Evolutionary conservation across 2,113 vertebrate species (phyloP), one percentile per base, ranked within the genome.

Genomic region (Oostethus manadensis): DNA sequence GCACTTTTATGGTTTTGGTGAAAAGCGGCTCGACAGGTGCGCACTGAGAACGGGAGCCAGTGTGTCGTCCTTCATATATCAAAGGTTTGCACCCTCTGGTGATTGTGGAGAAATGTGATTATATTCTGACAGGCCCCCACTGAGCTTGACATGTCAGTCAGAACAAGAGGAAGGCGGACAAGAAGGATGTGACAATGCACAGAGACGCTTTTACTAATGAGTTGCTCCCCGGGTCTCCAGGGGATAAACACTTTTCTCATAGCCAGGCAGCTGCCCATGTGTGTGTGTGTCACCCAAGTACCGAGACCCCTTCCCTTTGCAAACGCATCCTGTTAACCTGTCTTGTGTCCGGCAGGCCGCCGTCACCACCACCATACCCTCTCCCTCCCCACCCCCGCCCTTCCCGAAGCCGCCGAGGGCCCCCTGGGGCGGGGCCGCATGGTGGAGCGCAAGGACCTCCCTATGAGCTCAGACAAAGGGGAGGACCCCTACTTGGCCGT

Each of bases 401-500:
- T 92, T 68, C 91, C 95, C 56, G 80, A 86, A 79, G 82, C 82
- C 9, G 82, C 80, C 54, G 91, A 77, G 79, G 92, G 92, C 78
- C 92, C 90, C 84, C 92, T 94, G 89, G 89, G 89, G 86, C 92
- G 92, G 89, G 93, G 90, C 87, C 91, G 90, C 79, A 90, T 93
- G 90, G 89, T 92, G 86, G 90, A 97, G 87, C 93, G 91, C 88
- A 94, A 94, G 88, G 92, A 97, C 66, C 86, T 84, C 45, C 89
- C 91, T 71, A 87, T 87, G 80, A 91, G 92, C 86, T 90, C 91
- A 70, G 96, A 93, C 92, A 94, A 92, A 89, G 93, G 91, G 87
- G 94, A 99, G 87, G 94, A 99, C 82, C 92, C 94, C 79, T 93
- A 94, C 88, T 89, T 94, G 86, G 93, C 94, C 58, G 92, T 94